Percentiles rank a stretch among this genome's conserved stretches.
Evolutionary conservation across 2,888 invertebrate genomes (phyloP).

Genomic region (Lamellibrachia satsuma): DNA sequence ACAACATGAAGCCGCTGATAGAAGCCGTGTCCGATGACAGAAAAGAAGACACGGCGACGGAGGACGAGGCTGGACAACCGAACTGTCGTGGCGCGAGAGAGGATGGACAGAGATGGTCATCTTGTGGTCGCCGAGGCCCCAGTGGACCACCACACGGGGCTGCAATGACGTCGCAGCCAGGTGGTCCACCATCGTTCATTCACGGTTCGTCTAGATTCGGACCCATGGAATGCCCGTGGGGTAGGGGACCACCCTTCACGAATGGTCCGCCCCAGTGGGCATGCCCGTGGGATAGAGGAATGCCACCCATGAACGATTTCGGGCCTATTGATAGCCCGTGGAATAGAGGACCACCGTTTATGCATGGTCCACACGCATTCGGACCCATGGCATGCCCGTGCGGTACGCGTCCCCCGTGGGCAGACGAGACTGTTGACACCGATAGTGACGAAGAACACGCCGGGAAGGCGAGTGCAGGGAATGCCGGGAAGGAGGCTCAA

Average conservation of each 20-base stretch:
- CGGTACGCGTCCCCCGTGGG: not conserved
- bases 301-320: not conserved
- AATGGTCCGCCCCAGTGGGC: not conserved
- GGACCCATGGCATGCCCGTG: not conserved
- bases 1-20: too few species aligned
- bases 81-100: too few species aligned
- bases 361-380: not conserved
- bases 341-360: not conserved
- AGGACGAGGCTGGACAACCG: too few species aligned
- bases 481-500: not conserved
- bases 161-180: not conserved
- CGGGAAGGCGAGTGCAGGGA: not conserved
- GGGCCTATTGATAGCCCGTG: not conserved
- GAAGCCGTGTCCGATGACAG: too few species aligned
- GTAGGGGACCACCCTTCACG: not conserved
- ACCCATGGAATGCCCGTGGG: not conserved
- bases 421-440: not conserved
- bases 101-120: too few species aligned
- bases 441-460: not conserved
- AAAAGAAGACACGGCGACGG: too few species aligned
- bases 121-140: too few species aligned
- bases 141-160: not conserved
- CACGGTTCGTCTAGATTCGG: not conserved
- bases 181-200: not conserved
- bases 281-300: too few species aligned